Conservation (phyloP, 2,797 vertebrate genomes). For the Paratrypauchen microcephalus region DNA sequence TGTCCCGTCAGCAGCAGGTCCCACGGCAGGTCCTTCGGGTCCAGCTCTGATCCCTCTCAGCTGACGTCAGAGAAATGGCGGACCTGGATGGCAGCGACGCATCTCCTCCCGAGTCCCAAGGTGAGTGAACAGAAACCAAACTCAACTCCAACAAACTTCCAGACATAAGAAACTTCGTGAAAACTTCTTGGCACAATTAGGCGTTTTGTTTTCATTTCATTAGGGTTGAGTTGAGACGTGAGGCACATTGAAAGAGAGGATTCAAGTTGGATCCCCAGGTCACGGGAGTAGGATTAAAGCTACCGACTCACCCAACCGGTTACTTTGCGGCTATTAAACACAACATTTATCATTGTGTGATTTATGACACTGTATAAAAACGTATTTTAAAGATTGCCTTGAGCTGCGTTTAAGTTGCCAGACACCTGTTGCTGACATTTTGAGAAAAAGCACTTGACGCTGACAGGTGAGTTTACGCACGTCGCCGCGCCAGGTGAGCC, state of each 20-base stretch:
- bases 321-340: conserved; percentile 26
- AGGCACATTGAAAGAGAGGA: conserved; percentile 18
- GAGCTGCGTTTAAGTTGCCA: neutral
- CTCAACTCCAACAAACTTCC: conserved; percentile 22
- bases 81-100: conserved; percentile 78
- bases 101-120: conserved; percentile 76
- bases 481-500: neutral
- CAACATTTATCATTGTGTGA: neutral
- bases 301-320: conserved; percentile 53
- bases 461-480: conserved; percentile 62
- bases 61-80: conserved; percentile 86
- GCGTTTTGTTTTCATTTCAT: neutral
- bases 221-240: conserved; percentile 8
- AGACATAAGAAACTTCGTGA: rapidly evolving
- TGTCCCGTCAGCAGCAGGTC: conserved; percentile 24
- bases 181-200: rapidly evolving
- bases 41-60: conserved; percentile 64
- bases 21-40: conserved; percentile 38
- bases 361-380: neutral
- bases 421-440: conserved; percentile 69
- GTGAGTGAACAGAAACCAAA: conserved; percentile 64
- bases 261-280: conserved; percentile 46
- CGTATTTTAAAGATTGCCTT: neutral
- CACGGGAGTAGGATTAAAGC: conserved; percentile 74
- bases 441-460: conserved; percentile 4